These are phyloP conservation scores for Glyphotaelius pellucidus DNA, from an alignment of 2,888 invertebrate genomes.

Conservation along the genomic window DNA sequence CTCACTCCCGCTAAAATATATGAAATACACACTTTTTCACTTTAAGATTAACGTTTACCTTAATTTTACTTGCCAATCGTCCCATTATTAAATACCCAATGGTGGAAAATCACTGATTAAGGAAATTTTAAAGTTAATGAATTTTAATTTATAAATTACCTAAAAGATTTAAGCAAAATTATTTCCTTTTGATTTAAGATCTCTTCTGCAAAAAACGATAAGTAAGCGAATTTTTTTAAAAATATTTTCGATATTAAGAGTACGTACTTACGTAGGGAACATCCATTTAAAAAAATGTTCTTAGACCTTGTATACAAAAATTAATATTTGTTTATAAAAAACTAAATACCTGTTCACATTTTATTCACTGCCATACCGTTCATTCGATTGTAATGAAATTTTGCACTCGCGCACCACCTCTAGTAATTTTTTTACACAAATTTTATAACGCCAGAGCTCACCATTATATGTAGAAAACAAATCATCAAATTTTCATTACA, in stretches of 20 bases:
- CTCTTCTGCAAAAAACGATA: neutral
- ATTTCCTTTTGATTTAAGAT: neutral
- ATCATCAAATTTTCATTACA: too few relatives aligned
- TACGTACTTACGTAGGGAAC: neutral
- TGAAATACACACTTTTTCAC: too few relatives aligned
- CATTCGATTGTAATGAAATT: too few relatives aligned
- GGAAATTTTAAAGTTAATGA: neutral
- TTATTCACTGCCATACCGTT: too few relatives aligned
- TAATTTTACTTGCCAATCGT: neutral
- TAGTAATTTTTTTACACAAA: too few relatives aligned
- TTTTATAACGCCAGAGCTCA: too few relatives aligned
- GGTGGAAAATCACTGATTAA: neutral
- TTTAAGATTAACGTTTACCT: neutral
- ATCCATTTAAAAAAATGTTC: neutral
- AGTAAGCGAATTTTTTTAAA: neutral
- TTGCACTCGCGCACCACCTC: too few relatives aligned
- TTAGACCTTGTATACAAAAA: too few relatives aligned
- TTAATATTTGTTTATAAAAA: too few relatives aligned
- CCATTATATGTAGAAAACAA: too few relatives aligned
- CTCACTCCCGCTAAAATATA: too few relatives aligned
- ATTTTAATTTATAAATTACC: neutral
- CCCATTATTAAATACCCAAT: neutral
- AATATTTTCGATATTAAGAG: neutral
- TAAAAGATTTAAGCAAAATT: neutral
- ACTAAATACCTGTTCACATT: too few relatives aligned